Percentiles rank a stretch among this genome's conserved stretches.
phyloP scores from a whole-genome alignment of 2,888 invertebrate genomes.

The Platycheirus albimanus region DNA sequence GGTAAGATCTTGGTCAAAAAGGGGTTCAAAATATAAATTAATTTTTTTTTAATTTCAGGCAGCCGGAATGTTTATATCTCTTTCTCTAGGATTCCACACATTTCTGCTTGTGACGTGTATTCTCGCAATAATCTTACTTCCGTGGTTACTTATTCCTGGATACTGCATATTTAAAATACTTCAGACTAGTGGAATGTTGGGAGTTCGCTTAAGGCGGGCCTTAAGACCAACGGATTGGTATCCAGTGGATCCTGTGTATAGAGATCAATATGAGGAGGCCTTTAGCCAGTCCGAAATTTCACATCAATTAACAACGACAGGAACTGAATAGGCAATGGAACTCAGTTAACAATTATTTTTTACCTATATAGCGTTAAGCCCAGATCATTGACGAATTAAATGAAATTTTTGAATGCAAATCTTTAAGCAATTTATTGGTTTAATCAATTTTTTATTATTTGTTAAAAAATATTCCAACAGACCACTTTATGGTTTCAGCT shows the following conservation, averaged over 20 bases:
- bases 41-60: not conserved
- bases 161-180: conserved; percentile 77
- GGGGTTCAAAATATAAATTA: not conserved
- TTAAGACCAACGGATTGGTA: conserved; percentile 81
- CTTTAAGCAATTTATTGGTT: no score
- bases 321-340: no score
- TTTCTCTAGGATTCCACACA: not conserved
- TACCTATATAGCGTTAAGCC: no score
- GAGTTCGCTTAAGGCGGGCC: conserved; percentile 76
- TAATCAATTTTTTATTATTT: no score
- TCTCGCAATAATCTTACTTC: conserved; percentile 74
- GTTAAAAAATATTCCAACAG: no score
- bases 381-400: no score
- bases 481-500: no score
- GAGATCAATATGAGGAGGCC: conserved; percentile 78
- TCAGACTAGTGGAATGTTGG: conserved; percentile 77
- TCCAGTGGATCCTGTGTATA: conserved; percentile 78
- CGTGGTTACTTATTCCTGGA: conserved; percentile 78
- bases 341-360: no score
- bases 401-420: no score
- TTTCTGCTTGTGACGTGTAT: conserved; percentile 49
- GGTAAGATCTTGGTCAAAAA: conserved; percentile 42
- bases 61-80: not conserved
- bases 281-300: conserved; percentile 79
- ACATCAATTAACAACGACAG: conserved; percentile 77